A percentile compares a stretch with the other conserved stretches of the same genome.
Evolutionary conservation across 2,113 vertebrate genomes (phyloP).

Genomic region (Ammodytes dubius): DNA sequence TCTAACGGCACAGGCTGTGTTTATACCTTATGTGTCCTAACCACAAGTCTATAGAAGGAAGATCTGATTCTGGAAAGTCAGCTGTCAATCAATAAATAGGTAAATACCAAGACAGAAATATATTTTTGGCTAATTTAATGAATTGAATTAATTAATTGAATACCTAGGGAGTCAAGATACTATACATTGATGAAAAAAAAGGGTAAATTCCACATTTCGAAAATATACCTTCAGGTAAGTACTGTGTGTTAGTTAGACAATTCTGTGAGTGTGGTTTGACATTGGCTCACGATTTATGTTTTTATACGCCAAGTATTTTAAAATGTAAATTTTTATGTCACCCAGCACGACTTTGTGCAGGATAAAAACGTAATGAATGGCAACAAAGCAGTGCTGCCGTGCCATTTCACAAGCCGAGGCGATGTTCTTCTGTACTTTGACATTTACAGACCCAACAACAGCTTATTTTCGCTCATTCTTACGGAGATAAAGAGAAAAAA

Average conservation of each 20-base stretch:
- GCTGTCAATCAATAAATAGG: background rate
- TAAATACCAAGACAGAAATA: background rate
- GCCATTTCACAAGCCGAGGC: background rate
- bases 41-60: background rate
- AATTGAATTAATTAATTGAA: background rate
- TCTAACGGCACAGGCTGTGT: background rate
- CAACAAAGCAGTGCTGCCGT: too few species aligned
- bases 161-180: background rate
- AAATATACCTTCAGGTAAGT: background rate
- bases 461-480: conserved; percentile 40
- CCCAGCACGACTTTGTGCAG: background rate
- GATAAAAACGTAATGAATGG: background rate
- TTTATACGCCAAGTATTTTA: background rate
- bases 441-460: conserved; percentile 54
- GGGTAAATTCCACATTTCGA: background rate
- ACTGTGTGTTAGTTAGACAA: too few species aligned
- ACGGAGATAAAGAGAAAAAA: conserved; percentile 12
- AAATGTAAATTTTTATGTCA: background rate
- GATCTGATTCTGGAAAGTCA: background rate
- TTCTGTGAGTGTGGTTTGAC: too few species aligned
- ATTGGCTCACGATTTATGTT: background rate
- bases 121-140: background rate
- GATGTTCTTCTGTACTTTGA: conserved; percentile 38
- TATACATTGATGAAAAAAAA: background rate
- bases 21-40: background rate